phyloP scores from a whole-genome alignment of 2,888 invertebrate genomes.

The Aphidius colemani region DNA sequence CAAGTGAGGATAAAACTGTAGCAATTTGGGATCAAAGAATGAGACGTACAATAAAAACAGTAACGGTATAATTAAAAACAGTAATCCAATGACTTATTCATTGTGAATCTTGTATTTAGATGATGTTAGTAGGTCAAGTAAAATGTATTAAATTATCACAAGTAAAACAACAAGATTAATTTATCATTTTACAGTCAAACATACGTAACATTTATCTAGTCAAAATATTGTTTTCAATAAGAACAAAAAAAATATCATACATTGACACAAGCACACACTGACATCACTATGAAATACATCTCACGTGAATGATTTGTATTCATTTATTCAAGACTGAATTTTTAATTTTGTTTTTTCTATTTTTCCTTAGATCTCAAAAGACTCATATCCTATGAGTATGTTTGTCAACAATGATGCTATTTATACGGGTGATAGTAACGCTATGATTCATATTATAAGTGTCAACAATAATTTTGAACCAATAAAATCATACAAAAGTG shows the following conservation, averaged over 20 bases:
- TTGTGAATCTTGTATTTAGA: neutral
- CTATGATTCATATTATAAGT: conserved; percentile 48
- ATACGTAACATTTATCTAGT: no score
- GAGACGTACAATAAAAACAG: conserved; percentile 57
- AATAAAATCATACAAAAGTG: conserved; percentile 46
- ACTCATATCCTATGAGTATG: conserved; percentile 52
- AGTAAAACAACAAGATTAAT: no score
- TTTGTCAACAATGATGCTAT: conserved; percentile 44
- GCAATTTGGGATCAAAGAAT: conserved; percentile 65
- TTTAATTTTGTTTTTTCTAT: neutral
- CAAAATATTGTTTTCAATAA: no score
- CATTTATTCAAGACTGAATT: neutral
- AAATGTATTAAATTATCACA: no score
- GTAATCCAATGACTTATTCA: neutral
- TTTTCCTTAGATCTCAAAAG: conserved; percentile 46
- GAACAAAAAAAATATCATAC: no score
- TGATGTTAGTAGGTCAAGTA: no score
- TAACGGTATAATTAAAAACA: conserved; percentile 39
- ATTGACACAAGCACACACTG: no score
- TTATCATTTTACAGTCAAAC: no score
- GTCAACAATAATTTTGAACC: conserved; percentile 44
- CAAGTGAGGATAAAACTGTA: conserved; percentile 67
- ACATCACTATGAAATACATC: no score
- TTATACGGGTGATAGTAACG: conserved; percentile 50
- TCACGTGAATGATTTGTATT: conserved; percentile 15